Base-by-base conservation (phyloP, 2,113 vertebrate genomes). In the Phalacrocorax brasilianus region DNA sequence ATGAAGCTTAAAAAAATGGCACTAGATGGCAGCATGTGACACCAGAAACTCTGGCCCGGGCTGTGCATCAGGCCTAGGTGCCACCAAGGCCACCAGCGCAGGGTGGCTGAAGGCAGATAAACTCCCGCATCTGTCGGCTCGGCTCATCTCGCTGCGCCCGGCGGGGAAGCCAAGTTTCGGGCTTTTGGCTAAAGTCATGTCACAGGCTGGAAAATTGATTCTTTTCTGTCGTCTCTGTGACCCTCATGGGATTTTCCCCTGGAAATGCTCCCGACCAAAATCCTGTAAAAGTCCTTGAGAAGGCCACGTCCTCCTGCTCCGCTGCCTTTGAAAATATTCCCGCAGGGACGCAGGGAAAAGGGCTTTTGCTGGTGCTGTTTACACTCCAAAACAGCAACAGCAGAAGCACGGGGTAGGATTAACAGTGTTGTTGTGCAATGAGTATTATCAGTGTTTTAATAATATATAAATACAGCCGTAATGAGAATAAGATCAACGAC, bases 1-100 rank as follows among this genome's bases (percentile, higher is more conserved):
- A 30, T 20, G 67, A 52, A 73, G 15, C 49, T 52, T 44, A 6
- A 28, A 62, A 65, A 65, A 28, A 56, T 59, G 88, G 74, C 98
- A 97, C 97, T 98, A 98, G 98, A 88, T 98, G 98, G 98, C 98
- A 98, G 98, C 96, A 98, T 85, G 92, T 89, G 89, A 97, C 96
- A 92, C 66, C 58, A 70, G 82, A 98, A 97, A 33, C 52, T 42
- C 56, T 4, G 4, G 30, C 32, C 38, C 2, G 1, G 70, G 33
- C 10, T n/a, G 76, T 19, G 52, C 87, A 70, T 74, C 77, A 1
- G 42, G 67, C 53, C 14, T 2, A 27, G 62, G 35, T 63, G 59
- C 5, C 63, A 38, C 62, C 24, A 33, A 89, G 82, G 52, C 56
- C 5, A 10, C 21, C 65, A 56, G 83, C 11, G 6, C 3, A 0